A percentile compares a stretch with the other conserved stretches of the same genome.
phyloP scores from a whole-genome alignment of 1,140 invertebrate species.

The Rhagoletis pomonella region DNA sequence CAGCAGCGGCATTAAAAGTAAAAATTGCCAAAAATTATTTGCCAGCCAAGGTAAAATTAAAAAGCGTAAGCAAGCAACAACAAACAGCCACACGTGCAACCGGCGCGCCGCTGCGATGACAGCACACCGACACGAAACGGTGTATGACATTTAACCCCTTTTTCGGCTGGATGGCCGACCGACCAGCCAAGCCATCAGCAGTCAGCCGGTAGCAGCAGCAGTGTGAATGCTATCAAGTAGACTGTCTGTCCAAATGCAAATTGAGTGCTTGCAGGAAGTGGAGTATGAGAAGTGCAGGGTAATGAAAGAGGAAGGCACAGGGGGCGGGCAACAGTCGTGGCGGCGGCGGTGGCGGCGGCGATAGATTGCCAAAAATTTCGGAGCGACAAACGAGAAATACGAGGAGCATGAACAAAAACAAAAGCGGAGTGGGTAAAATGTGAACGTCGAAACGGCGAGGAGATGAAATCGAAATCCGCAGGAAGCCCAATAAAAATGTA shows the following conservation, averaged over 20 bases:
- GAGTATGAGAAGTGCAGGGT: neutral
- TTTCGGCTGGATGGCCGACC: neutral
- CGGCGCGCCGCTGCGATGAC: neutral
- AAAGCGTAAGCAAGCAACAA: slow-evolving; percentile 36
- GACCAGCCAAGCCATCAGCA: neutral
- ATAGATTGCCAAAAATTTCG: slow-evolving; percentile 45
- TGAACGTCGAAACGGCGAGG: neutral
- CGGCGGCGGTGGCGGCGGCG: neutral
- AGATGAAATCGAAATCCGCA: slow-evolving; percentile 45
- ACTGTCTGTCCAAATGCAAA: neutral
- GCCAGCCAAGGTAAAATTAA: slow-evolving; percentile 9
- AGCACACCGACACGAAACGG: neutral
- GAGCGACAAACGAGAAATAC: slow-evolving; percentile 29
- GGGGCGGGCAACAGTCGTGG: no score
- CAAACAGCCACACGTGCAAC: neutral
- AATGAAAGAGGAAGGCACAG: neutral
- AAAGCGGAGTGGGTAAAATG: neutral
- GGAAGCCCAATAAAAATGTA: slow-evolving; percentile 50
- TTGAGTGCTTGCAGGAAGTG: slow-evolving; percentile 43
- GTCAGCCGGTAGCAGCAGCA: neutral
- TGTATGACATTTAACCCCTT: slow-evolving; percentile 44
- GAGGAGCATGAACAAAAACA: neutral
- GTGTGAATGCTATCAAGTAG: no score
- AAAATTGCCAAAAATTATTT: slow-evolving; percentile 52
- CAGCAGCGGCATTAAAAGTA: neutral